Base-by-base conservation (phyloP, 2,888 invertebrate genomes). In the Busseola fusca region DNA sequence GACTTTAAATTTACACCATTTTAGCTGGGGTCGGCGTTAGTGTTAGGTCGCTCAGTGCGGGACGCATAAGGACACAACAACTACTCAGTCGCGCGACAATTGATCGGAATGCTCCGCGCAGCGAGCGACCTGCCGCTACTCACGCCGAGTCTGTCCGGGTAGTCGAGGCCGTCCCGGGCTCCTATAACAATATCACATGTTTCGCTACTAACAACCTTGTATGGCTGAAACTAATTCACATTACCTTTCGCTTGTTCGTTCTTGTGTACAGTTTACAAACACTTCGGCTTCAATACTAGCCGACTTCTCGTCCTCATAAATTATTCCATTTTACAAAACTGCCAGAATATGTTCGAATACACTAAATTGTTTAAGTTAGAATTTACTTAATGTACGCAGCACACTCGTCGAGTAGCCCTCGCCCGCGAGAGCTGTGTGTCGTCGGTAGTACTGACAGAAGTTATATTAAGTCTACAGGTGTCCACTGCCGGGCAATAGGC, bases 171-270 rank as follows among this genome's bases (percentile, higher is more conserved):
- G 88, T 69, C 86, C 87, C 87, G 90, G 88, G 89, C 84, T 78
- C 78, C 88, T 89, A 89, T 89, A 88, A 86, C 88, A 89, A 89
- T 89, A 89, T 89, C 89, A 89, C 89, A 89, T 87, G 89, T 89
- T 89, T 89, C 81, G 87, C 87, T 88, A 88, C 87, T 88, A 87
- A 88, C 89, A 88, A 88, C 89, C 83, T 85, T 87, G 84, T 86
- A 89, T 87, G 89, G 91, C 87, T 88, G 90, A 87, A 87, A 88
- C 88, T 88, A 91, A 90, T 89, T 93, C 93, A 93, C 93, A 92
- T 91, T 91, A 91, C 92, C 90, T 90, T 90, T 91, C 91, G 89
- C 90, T 86, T 88, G 87, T 86, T 87, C 89, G 88, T 69, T 85
- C 86, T 80, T 84, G 84, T 85, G 86, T 84, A 84, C 84, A 85